Evolutionary conservation across 2,797 vertebrate species (phyloP), one percentile per base, ranked within the genome.

Genomic region (Aldrovandia affinis): DNA sequence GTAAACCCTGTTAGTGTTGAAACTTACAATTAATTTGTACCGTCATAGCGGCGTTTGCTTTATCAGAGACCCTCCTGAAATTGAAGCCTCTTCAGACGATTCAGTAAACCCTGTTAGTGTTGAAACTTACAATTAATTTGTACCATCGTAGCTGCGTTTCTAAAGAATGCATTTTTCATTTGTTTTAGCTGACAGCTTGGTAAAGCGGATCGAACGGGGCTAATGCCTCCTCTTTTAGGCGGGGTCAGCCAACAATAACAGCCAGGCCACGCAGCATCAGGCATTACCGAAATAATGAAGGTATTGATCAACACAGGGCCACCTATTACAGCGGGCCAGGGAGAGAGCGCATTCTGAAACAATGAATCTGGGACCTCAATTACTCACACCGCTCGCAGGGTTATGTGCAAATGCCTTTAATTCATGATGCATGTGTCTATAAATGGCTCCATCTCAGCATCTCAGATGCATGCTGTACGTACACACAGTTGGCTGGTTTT

Each of bases 61-160:
- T 73, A 22, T 7, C 18, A 33, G 6, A 14, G 15, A 33, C 68
- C 4, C 68, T 8, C 68, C 18, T 22, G 5, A 73, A 42, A 70
- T 36, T 1, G 6, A 12, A 50, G 47, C 6, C 6, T 47, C 73
- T 47, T 42, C 42, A n/a, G 42, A 77, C 12, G 73, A 77, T 77
- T 47, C 25, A 44, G 22, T 44, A 47, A 77, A 77, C 25, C 39
- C 73, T 47, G 7, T 47, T 47, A 22, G 22, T 44, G 73, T n/a
- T 47, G 73, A 77, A 77, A 77, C 22, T 22, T n/a, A 47, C 73
- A 77, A 77, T 47, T 77, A 77, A 77, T 77, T 77, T 77, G 73
- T 77, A 47, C 39, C 22, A 7, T 47, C 39, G 22, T 47, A 22
- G 15, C 1, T 7, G 47, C 47, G 47, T 50, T 77, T 44, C 42